phyloP scores from a whole-genome alignment of 1,140 invertebrate genomes.

The Drosophila nasuta region DNA sequence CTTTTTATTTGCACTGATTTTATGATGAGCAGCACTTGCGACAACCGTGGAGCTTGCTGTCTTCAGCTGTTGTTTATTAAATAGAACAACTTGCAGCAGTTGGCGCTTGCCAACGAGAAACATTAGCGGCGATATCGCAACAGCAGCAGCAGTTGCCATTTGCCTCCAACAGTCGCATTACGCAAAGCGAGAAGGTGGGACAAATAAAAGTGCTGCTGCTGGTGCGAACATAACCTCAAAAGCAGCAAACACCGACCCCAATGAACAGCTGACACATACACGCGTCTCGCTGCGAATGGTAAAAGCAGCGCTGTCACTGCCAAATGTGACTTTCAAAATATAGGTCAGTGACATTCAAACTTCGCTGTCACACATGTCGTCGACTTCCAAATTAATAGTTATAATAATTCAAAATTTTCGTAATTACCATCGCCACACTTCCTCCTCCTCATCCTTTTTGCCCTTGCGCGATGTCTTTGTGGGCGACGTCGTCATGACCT shows the following conservation, averaged over 20 bases:
- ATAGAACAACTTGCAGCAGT: slow-evolving; percentile 23
- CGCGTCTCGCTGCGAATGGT: slow-evolving; percentile 58
- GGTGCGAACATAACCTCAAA: slow-evolving; percentile 60
- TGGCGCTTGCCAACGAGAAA: slow-evolving; percentile 41
- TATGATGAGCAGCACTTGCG: background rate
- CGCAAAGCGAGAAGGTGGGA: slow-evolving; percentile 49
- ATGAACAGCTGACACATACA: slow-evolving; percentile 43
- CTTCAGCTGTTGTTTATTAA: slow-evolving; percentile 7
- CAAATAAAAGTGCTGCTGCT: background rate
- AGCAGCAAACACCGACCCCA: background rate
- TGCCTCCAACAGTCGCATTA: slow-evolving; percentile 54
- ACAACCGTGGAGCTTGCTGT: slow-evolving; percentile 1
- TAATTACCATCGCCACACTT: slow-evolving; percentile 97
- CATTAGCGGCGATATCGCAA: slow-evolving; percentile 26
- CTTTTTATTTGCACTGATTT: background rate
- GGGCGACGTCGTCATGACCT: slow-evolving; percentile 85
- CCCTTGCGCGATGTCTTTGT: slow-evolving; percentile 89
- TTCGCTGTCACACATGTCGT: slow-evolving; percentile 16
- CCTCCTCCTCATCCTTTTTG: slow-evolving; percentile 90
- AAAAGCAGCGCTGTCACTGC: slow-evolving; percentile 33
- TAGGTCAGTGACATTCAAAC: slow-evolving; percentile 81
- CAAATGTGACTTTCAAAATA: slow-evolving; percentile 72
- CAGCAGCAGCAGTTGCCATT: slow-evolving; percentile 48
- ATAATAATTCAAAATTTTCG: background rate
- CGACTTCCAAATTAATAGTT: background rate